These are phyloP conservation scores for Aerospiza tachiro DNA, from an alignment of 2,797 vertebrate genomes.

Conservation along the genomic window DNA sequence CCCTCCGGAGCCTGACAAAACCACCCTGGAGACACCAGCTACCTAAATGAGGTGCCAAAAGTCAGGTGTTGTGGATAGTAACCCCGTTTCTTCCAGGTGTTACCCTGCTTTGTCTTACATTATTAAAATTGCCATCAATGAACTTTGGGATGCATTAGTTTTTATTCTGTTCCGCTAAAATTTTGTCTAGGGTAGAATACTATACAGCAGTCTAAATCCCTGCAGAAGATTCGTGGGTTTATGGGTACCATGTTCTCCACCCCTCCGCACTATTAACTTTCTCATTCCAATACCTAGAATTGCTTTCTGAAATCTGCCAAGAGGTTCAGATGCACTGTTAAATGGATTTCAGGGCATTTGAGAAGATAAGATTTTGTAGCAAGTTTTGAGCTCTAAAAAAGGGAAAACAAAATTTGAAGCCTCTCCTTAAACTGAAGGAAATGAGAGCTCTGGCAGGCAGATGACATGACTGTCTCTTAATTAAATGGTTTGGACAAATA, in stretches of 20 bases:
- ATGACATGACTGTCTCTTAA: not conserved
- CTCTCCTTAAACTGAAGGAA: not conserved
- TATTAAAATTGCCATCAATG: not conserved
- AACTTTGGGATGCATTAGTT: not conserved
- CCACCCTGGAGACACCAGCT: not conserved
- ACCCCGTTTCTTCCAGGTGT: not conserved
- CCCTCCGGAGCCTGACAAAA: not conserved
- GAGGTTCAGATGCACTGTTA: conserved; percentile 43
- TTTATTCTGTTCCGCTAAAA: not conserved
- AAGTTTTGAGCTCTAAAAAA: not conserved
- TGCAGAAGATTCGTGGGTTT: not conserved
- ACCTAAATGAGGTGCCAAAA: not conserved
- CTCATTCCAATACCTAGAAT: conserved; percentile 60
- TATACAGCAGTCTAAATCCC: not conserved
- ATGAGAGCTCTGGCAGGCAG: not conserved
- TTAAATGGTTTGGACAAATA: not conserved
- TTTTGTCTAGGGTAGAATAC: not conserved
- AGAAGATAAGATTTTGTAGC: not conserved
- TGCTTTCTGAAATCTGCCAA: conserved; percentile 43
- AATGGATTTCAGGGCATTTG: conserved; percentile 39
- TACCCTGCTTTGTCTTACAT: not conserved
- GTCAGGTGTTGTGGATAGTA: no score
- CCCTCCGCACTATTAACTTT: conserved; percentile 5
- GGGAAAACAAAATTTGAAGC: not conserved
- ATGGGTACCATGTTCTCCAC: not conserved